A percentile compares a stretch with the other conserved stretches of the same genome.
phyloP scores from a whole-genome alignment of 1,140 invertebrate species.

The Plectrocnemia conspersa region DNA sequence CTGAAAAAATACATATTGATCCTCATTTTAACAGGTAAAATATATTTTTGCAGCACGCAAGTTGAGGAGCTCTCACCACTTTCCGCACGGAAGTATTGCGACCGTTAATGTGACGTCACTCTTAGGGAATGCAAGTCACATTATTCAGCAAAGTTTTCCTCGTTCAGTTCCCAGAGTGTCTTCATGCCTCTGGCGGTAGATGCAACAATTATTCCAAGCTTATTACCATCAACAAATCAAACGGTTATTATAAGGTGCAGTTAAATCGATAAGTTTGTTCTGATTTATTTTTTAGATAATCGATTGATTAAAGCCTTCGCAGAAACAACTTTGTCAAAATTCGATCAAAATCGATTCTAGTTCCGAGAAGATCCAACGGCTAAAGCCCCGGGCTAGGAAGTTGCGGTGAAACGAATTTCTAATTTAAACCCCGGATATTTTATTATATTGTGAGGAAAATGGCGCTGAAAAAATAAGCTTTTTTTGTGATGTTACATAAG shows the following conservation, averaged over 20 bases:
- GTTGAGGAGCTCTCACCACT: too few species aligned
- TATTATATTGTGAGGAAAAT: too few species aligned
- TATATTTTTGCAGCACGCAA: too few species aligned
- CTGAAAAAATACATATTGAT: too few species aligned
- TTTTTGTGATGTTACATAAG: too few species aligned
- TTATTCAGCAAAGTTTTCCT: slow-evolving; percentile 16
- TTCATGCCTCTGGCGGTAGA: slow-evolving; percentile 2
- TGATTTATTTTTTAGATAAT: not conserved
- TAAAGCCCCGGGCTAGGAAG: slow-evolving; percentile 14
- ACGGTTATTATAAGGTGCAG: not conserved
- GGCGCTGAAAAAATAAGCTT: too few species aligned
- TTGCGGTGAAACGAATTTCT: slow-evolving; percentile 14
- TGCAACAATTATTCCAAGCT: not conserved
- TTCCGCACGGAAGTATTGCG: slow-evolving; percentile 5
- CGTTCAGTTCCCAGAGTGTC: not conserved
- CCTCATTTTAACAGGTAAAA: too few species aligned
- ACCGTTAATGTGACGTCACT: slow-evolving; percentile 7
- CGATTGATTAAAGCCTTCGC: not conserved
- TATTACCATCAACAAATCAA: not conserved
- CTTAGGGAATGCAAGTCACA: slow-evolving; percentile 10
- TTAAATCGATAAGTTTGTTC: not conserved
- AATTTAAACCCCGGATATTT: slow-evolving; percentile 15
- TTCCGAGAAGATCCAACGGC: slow-evolving; percentile 8
- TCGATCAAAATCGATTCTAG: not conserved
- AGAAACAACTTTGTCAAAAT: not conserved